phyloP scores from a whole-genome alignment of 2,797 vertebrate species.

The Lutjanus campechanus region DNA sequence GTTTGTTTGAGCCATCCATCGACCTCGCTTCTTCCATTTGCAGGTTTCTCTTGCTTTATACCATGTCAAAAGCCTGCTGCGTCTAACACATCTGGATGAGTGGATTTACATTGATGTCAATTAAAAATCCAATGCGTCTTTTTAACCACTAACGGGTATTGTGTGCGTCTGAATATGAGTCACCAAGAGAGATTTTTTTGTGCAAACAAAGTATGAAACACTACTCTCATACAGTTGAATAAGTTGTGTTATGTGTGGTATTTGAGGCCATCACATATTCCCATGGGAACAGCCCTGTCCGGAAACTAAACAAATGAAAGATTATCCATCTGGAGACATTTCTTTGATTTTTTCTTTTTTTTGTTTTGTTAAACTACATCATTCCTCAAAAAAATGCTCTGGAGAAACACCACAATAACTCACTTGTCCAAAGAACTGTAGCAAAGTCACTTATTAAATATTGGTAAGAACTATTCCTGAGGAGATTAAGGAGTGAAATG shows the following conservation, averaged over 20 bases:
- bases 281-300: slow-evolving; percentile 30
- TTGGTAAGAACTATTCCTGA: slow-evolving; percentile 32
- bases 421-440: slow-evolving; percentile 17
- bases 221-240: neutral
- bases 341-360: neutral
- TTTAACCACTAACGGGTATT: no score
- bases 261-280: slow-evolving; percentile 29
- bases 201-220: neutral
- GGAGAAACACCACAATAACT: slow-evolving; percentile 31
- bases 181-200: neutral
- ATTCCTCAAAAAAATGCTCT: slow-evolving; percentile 27
- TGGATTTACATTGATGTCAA: no score
- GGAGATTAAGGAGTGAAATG: slow-evolving; percentile 49
- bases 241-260: slow-evolving; percentile 6
- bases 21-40: no score
- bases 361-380: slow-evolving; percentile 23
- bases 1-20: no score
- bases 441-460: slow-evolving; percentile 36
- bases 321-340: slow-evolving; percentile 42
- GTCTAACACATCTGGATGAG: no score
- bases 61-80: no score
- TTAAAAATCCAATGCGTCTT: no score
- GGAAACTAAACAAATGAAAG: slow-evolving; percentile 49
- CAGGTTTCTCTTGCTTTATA: no score
- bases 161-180: no score